These are phyloP conservation scores for Aethes cnicana DNA, from an alignment of 2,888 invertebrate species.

Conservation along the genomic window DNA sequence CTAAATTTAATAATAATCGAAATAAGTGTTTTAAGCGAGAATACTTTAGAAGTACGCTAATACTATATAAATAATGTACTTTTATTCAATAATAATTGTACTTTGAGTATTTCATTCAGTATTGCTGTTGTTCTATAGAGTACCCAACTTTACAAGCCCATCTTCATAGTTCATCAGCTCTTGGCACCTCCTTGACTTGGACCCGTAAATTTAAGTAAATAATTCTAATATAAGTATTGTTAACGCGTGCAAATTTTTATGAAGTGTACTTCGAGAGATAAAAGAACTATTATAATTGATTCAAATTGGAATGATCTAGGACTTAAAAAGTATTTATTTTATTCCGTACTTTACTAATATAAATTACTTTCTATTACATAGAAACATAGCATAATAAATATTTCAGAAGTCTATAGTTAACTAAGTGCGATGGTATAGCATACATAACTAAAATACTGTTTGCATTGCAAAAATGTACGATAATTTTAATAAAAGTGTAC, in stretches of 20 bases:
- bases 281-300: not conserved
- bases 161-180: no score
- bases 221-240: conserved; percentile 13
- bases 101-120: conserved; percentile 56
- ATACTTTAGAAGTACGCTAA: conserved; percentile 8
- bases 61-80: conserved; percentile 15
- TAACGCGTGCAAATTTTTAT: no score
- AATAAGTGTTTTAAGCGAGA: conserved; percentile 21
- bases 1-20: conserved; percentile 24
- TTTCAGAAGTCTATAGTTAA: no score
- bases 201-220: conserved; percentile 13
- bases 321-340: conserved; percentile 18
- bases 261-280: conserved; percentile 1
- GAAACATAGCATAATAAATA: no score
- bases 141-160: no score
- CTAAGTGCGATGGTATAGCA: no score
- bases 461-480: no score
- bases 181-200: no score
- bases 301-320: conserved; percentile 19
- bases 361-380: no score
- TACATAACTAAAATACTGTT: no score
- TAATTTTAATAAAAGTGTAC: no score
- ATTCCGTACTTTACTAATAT: no score
- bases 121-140: conserved; percentile 50
- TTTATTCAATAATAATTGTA: conserved; percentile 46